These are phyloP conservation scores for Nesidiocoris tenuis DNA, from an alignment of 2,888 invertebrate species.

Conservation along the genomic window DNA sequence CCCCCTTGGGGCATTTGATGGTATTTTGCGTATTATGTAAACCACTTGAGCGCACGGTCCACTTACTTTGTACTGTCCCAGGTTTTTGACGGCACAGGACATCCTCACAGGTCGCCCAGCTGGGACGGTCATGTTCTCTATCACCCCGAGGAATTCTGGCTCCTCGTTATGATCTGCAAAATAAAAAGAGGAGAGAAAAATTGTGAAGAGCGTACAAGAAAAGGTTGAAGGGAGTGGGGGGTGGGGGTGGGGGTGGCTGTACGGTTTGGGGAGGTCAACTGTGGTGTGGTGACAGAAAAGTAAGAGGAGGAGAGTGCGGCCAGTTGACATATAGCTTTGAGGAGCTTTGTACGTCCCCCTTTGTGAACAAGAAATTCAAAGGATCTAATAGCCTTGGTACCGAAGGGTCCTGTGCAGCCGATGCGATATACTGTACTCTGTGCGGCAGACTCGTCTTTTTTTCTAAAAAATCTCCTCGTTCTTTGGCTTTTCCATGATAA, in stretches of 20 bases:
- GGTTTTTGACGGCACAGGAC: slow-evolving; percentile 86
- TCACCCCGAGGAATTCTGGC: slow-evolving; percentile 86
- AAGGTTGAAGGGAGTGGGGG: background rate
- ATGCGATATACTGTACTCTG: background rate
- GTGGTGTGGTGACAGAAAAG: background rate
- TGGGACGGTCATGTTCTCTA: slow-evolving; percentile 86
- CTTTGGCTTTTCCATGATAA: slow-evolving; percentile 27
- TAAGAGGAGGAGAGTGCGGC: slow-evolving; percentile 1
- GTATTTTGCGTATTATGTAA: too few relatives aligned
- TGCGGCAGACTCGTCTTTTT: slow-evolving; percentile 15
- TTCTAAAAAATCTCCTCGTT: slow-evolving; percentile 33
- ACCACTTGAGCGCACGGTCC: too few relatives aligned
- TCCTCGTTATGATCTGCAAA: slow-evolving; percentile 61
- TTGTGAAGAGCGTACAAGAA: slow-evolving; percentile 13
- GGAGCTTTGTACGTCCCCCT: slow-evolving; percentile 29
- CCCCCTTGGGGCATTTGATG: too few relatives aligned
- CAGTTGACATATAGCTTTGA: slow-evolving; percentile 42
- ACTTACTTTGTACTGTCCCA: slow-evolving; percentile 85
- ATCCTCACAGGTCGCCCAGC: slow-evolving; percentile 85
- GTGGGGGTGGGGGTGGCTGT: background rate
- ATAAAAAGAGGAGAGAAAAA: slow-evolving; percentile 32
- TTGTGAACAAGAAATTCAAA: slow-evolving; percentile 32
- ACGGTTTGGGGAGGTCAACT: background rate
- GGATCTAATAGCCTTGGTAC: slow-evolving; percentile 35
- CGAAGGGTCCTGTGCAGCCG: background rate